Base-by-base conservation (phyloP, 2,888 invertebrate genomes). In the Tridacna crocea region DNA sequence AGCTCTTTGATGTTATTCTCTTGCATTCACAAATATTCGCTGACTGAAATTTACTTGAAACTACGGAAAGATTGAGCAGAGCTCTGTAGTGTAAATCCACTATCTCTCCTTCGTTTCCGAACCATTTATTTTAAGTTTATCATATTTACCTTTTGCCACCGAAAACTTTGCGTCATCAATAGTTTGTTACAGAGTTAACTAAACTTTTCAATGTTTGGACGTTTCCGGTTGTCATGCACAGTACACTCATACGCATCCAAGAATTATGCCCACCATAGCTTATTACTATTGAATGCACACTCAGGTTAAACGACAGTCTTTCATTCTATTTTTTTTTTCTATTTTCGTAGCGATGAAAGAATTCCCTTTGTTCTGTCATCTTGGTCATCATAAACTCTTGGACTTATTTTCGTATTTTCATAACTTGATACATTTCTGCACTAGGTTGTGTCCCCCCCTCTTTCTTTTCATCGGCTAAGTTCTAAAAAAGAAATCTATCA, bases 91-190 rank as follows among this genome's bases (percentile, higher is more conserved):
- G 77, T 4, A 73, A 60, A 47, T 81, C 72, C 0, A 77, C 60
- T 19, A 73, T 65, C 22, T 68, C 72, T 47, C 77, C 73, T 47
- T 47, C 24, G n/a, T n/a, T n/a, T n/a, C n/a, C n/a, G n/a, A n/a
- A n/a, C n/a, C n/a, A n/a, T n/a, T n/a, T n/a, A n/a, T 19, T 81
- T 75, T 60, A 15, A 70, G 77, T 19, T 74, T 48, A 61, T 12
- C 19, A 61, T 81, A 81, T 17, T 77, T 77, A 19, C 77, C 77
- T 60, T 77, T 68, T 8, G 79, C 36, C 22, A 79, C 63, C 0
- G 74, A 68, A 47, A 66, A 48, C 48, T 63, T n/a, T n/a, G n/a
- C n/a, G n/a, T n/a, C n/a, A n/a, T n/a, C n/a, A n/a, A n/a, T n/a
- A n/a, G n/a, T n/a, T n/a, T n/a, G n/a, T n/a, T n/a, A n/a, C n/a